Conservation (phyloP, 2,113 vertebrate species). For the Aix galericulata region DNA sequence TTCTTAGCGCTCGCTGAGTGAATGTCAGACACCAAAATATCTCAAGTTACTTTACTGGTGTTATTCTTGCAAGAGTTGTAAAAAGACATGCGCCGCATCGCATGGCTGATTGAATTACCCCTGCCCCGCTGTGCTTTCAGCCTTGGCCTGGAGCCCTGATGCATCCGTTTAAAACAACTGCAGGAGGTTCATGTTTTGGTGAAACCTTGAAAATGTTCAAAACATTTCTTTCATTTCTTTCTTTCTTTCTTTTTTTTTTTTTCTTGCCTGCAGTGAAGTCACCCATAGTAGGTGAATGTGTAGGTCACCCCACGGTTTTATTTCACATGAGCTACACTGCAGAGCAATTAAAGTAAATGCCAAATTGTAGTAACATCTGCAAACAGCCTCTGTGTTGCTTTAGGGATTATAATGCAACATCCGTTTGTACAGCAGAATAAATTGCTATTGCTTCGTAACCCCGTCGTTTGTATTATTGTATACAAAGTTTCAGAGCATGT, state of each 20-base stretch:
- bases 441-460: constrained; percentile 68
- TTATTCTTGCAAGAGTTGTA: constrained; percentile 48
- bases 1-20: constrained; percentile 55
- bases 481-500: constrained; percentile 66
- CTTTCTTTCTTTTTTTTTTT: not conserved
- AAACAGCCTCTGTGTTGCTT: constrained; percentile 56
- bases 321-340: constrained; percentile 24
- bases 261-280: not conserved
- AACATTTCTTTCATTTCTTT: not conserved
- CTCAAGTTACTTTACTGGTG: constrained; percentile 61
- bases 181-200: not conserved
- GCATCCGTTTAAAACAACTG: not conserved
- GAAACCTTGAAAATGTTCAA: constrained; percentile 24
- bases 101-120: constrained; percentile 50
- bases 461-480: constrained; percentile 65
- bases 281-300: not conserved
- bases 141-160: not conserved
- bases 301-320: constrained; percentile 29
- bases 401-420: constrained; percentile 71
- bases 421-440: constrained; percentile 65
- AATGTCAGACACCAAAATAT: constrained; percentile 55
- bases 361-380: constrained; percentile 56
- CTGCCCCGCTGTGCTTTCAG: not conserved
- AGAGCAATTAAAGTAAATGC: constrained; percentile 55
- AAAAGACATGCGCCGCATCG: not conserved